Conservation (phyloP, 2,797 vertebrate genomes). For the Neopelma chrysocephalum region DNA sequence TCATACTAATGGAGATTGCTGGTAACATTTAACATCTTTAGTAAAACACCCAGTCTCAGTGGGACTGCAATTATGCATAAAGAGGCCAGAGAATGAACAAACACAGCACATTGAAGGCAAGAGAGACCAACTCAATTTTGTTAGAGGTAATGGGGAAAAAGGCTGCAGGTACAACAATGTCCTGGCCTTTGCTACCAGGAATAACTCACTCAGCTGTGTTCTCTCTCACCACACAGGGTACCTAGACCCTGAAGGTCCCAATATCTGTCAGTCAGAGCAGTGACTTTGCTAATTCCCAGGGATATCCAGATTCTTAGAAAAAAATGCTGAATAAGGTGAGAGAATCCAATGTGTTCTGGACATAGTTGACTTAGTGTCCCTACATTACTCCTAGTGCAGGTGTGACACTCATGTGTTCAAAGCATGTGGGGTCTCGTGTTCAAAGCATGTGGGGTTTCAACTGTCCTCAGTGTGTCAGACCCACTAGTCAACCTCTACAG, state of each 20-base stretch:
- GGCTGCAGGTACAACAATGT: neutral
- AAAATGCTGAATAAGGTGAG: neutral
- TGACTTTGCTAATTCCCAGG: neutral
- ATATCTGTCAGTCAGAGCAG: neutral
- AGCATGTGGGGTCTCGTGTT: neutral
- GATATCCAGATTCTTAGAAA: neutral
- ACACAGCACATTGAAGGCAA: neutral
- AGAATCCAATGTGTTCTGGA: neutral
- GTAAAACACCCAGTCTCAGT: conserved; percentile 27
- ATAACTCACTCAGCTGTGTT: neutral
- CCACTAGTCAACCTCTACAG: neutral
- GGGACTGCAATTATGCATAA: conserved; percentile 29
- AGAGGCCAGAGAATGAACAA: neutral
- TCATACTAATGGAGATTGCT: conserved; percentile 20
- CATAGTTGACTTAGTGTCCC: neutral
- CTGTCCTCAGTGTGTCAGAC: neutral
- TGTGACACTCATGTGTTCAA: neutral
- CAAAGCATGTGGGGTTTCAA: neutral
- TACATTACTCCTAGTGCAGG: neutral
- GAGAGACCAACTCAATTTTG: neutral
- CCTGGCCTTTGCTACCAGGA: neutral
- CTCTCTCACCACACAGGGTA: neutral
- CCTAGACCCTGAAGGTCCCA: neutral
- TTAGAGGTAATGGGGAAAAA: neutral
- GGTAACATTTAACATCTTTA: conserved; percentile 36